A percentile compares a stretch with the other conserved stretches of the same genome.
Conservation (phyloP, 1,140 invertebrate species). For the Agrypnia vestita region DNA sequence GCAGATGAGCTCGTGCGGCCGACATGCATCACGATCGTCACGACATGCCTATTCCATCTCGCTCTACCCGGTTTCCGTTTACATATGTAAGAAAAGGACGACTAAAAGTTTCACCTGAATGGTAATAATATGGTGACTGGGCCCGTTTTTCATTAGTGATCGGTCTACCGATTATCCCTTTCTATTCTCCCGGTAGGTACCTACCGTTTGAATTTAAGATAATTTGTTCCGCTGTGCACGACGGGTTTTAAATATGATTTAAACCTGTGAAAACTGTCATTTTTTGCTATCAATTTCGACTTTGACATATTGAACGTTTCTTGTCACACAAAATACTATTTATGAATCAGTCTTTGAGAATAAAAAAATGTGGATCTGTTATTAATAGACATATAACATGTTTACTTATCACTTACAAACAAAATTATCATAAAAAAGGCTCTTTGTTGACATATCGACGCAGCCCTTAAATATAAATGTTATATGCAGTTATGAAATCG, state of each 20-base stretch:
- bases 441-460: too few relatives aligned
- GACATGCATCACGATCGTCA: constrained; percentile 40
- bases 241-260: constrained; percentile 24
- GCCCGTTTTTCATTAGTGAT: constrained; percentile 51
- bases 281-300: too few relatives aligned
- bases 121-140: constrained; percentile 46
- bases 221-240: constrained; percentile 43
- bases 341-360: too few relatives aligned
- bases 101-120: constrained; percentile 1
- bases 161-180: constrained; percentile 50
- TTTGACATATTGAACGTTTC: too few relatives aligned
- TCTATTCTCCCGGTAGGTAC: constrained; percentile 47
- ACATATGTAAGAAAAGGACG: constrained; percentile 4
- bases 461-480: too few relatives aligned
- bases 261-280: constrained; percentile 38
- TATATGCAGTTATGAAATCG: too few relatives aligned
- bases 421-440: too few relatives aligned
- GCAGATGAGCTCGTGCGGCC: constrained; percentile 51
- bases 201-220: constrained; percentile 39
- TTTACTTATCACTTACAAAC: too few relatives aligned
- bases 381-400: too few relatives aligned
- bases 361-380: too few relatives aligned
- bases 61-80: background rate
- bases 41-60: constrained; percentile 12
- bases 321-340: too few relatives aligned